These are phyloP conservation scores for Halisarca cf. caerulea DNA, from an alignment of 37 sponge, comb jelly and placozoan genomes.

Conservation along the genomic window DNA sequence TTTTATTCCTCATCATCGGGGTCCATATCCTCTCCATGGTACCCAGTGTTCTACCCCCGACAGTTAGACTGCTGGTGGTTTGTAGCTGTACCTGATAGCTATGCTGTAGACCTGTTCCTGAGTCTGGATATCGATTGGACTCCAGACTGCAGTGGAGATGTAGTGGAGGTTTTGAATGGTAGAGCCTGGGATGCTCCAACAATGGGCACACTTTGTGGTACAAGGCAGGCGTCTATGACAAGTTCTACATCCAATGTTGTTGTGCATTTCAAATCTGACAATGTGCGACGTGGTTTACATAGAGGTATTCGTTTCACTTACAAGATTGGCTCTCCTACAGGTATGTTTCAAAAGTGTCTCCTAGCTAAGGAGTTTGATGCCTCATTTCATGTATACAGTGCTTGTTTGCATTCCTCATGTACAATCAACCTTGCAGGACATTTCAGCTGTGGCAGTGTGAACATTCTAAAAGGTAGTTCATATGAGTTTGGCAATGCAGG, in stretches of 20 bases:
- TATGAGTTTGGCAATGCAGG: not conserved
- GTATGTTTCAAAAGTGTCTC: not conserved
- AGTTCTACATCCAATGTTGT: not conserved
- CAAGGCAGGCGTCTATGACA: not conserved
- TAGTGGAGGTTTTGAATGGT: slow-evolving; percentile 25
- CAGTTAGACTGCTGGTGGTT: slow-evolving; percentile 22
- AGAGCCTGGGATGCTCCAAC: not conserved
- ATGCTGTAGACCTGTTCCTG: slow-evolving; percentile 1
- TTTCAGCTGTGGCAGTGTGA: slow-evolving; percentile 4
- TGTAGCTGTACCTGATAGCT: not conserved
- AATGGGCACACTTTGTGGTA: not conserved
- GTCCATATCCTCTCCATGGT: not conserved
- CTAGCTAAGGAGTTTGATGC: too few relatives aligned
- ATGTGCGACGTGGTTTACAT: not conserved
- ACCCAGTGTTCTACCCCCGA: not conserved
- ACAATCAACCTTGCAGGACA: not conserved
- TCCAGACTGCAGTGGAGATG: not conserved
- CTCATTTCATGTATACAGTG: not conserved
- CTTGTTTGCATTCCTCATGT: not conserved
- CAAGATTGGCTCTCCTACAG: not conserved
- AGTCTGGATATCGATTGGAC: not conserved
- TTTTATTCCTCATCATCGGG: not conserved
- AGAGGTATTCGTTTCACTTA: slow-evolving; percentile 5
- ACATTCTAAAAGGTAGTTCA: not conserved
- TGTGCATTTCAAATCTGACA: slow-evolving; percentile 9